A percentile compares a stretch with the other conserved stretches of the same genome.
Evolutionary conservation across 2,888 invertebrate genomes (phyloP).

Genomic region (Ceriagrion tenellum): DNA sequence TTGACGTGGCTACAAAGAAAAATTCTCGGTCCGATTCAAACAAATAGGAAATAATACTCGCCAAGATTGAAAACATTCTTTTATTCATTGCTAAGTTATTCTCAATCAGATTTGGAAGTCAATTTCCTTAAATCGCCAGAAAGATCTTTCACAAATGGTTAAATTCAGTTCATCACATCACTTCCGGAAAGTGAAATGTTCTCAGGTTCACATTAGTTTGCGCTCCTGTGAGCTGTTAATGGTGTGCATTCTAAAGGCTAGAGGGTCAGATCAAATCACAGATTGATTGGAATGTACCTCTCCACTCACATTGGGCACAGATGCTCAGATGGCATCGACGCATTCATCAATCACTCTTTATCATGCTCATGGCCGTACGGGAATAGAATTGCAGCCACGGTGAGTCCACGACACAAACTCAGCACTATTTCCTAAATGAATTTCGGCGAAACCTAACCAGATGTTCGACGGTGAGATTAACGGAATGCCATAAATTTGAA

Average conservation of each 20-base stretch:
- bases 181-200: not conserved
- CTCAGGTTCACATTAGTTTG: not conserved
- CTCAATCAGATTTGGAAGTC: too few relatives aligned
- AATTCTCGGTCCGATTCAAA: too few relatives aligned
- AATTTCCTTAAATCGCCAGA: too few relatives aligned
- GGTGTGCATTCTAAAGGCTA: not conserved
- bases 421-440: not conserved
- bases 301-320: not conserved
- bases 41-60: too few relatives aligned
- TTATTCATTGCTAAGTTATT: too few relatives aligned
- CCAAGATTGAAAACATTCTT: too few relatives aligned
- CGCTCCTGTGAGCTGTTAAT: not conserved
- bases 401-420: not conserved
- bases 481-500: too few relatives aligned
- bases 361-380: not conserved
- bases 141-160: not conserved
- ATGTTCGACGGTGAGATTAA: too few relatives aligned
- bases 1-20: too few relatives aligned
- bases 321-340: not conserved
- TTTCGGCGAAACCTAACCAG: not conserved
- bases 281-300: not conserved
- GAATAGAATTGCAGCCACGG: not conserved
- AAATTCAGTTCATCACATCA: not conserved
- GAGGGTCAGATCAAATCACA: conserved; percentile 7
- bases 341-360: conserved; percentile 41